Percentiles rank a stretch among this genome's conserved stretches.
These are phyloP conservation scores for Phylloscopus trochiloides DNA, from an alignment of 2,113 vertebrate genomes.

Conservation along the genomic window DNA sequence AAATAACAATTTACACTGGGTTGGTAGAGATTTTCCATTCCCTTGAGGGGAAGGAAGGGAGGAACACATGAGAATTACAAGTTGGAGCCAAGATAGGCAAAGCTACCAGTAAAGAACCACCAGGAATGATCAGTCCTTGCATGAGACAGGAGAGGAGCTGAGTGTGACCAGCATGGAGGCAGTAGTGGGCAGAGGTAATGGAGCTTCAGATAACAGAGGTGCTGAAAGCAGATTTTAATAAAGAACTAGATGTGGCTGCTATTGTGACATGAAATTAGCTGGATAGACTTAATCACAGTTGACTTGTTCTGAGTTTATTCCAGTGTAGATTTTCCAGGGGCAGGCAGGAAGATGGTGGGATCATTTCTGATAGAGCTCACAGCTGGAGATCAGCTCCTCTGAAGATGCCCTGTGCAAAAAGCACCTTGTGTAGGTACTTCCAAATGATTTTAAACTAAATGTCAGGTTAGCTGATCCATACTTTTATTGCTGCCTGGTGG, in stretches of 20 bases:
- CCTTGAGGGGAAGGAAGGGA: background rate
- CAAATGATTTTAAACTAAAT: background rate
- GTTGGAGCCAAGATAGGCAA: background rate
- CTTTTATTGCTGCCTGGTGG: background rate
- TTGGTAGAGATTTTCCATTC: background rate
- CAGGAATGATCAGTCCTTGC: background rate
- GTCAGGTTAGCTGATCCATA: background rate
- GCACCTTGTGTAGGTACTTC: background rate
- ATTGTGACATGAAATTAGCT: background rate
- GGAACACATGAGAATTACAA: background rate
- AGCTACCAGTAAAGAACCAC: background rate
- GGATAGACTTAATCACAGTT: background rate
- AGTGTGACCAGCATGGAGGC: background rate
- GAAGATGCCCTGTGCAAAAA: background rate
- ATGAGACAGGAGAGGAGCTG: background rate
- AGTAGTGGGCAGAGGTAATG: rapidly evolving
- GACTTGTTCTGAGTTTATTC: background rate
- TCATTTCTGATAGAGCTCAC: background rate
- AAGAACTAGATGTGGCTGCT: background rate
- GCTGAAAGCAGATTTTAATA: background rate
- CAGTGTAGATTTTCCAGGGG: background rate
- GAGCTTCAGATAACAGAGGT: background rate
- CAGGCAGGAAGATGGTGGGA: background rate
- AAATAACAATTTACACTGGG: background rate
- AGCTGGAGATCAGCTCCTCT: background rate